Base-by-base conservation (phyloP, 2,113 vertebrate species). In the Saguinus midas region DNA sequence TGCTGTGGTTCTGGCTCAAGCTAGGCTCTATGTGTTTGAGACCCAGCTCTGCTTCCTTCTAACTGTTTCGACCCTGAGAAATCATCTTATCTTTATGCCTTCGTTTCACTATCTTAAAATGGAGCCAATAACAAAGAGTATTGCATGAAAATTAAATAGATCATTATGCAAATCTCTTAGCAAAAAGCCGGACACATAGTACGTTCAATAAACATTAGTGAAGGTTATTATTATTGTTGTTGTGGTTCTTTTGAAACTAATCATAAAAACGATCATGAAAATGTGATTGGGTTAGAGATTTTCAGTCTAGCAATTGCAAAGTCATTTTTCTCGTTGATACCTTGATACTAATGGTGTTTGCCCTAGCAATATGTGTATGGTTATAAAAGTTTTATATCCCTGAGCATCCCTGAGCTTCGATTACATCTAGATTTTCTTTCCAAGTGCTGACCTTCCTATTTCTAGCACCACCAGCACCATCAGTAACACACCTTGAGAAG, bases 401-500 rank as follows among this genome's bases (percentile, higher is more conserved):
- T 61, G 78, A 85, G 40, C 80, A 80, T 35, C 37, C 18, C 52
- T 43, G 35, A 72, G 79, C 61, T 91, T 94, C 2, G 29, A 87
- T 58, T 52, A 25, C 25, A 17, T 29, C 40, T 50, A 73, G 84
- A 64, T 81, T 73, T 72, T 92, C 87, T 64, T 73, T 70, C 0
- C 1, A 21, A 90, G 45, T 8, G 1, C 58, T n/a, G 13, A 82
- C 14, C 81, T 90, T 72, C 82, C 82, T 48, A 23, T 52, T 89
- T 83, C 93, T 76, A 1, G 73, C 73, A 58, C 76, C 43, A 72
- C 64, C 29, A 64, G 64, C 70, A 61, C 43, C 4, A 8, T 35
- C 57, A 8, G 23, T 6, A 48, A 40, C 94, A 61, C 92, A 97
- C 84, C 96, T 96, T 80, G 84, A 93, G 95, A 91, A 88, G 80